Evolutionary conservation across 2,888 invertebrate genomes (phyloP).

Genomic region (Nephrotoma flavescens): DNA sequence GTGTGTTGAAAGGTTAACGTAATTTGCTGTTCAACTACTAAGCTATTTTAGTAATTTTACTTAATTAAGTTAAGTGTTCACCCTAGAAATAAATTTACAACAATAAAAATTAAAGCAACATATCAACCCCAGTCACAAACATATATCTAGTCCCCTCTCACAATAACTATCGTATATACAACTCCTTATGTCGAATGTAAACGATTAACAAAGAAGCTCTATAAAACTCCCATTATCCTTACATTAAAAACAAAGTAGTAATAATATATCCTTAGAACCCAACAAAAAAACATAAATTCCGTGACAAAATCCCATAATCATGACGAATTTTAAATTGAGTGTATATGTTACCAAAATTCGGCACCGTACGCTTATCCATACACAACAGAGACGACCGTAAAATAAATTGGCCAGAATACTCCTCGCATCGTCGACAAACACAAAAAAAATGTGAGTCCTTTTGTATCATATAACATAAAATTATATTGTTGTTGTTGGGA

Average conservation of each 20-base stretch:
- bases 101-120: neutral
- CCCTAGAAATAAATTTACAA: neutral
- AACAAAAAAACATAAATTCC: neutral
- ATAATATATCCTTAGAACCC: neutral
- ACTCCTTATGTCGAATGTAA: neutral
- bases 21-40: no score
- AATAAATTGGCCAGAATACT: neutral
- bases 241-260: neutral
- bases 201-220: neutral
- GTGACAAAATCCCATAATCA: neutral
- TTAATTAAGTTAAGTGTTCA: no score
- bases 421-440: neutral
- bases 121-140: neutral
- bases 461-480: neutral
- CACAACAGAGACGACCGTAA: neutral
- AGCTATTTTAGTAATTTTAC: no score
- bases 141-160: neutral
- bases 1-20: no score
- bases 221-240: neutral
- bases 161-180: neutral
- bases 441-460: neutral
- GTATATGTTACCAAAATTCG: neutral
- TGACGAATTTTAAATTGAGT: neutral
- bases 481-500: neutral
- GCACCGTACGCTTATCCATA: neutral